Conservation (phyloP, 2,113 vertebrate species). For the Lampris megalopsis region DNA sequence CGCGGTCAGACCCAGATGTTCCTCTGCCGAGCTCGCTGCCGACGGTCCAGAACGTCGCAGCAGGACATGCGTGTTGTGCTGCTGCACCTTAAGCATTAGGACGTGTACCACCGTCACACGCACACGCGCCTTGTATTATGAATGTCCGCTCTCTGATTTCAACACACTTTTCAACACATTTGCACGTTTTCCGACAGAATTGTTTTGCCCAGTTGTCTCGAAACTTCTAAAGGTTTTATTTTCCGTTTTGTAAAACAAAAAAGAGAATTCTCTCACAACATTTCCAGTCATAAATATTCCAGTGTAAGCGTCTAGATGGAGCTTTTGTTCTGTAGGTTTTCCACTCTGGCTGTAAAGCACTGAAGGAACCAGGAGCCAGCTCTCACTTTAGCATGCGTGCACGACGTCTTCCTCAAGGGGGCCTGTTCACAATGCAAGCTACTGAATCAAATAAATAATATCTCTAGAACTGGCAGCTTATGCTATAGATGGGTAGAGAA, state of each 20-base stretch:
- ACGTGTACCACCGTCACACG: neutral
- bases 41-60: too few relatives aligned
- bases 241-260: constrained; percentile 44
- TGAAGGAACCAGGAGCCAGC: too few relatives aligned
- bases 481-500: constrained; percentile 47
- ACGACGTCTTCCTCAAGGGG: neutral
- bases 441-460: constrained; percentile 64
- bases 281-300: neutral
- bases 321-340: too few relatives aligned
- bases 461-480: constrained; percentile 59
- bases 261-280: neutral
- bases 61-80: too few relatives aligned
- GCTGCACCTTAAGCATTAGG: too few relatives aligned
- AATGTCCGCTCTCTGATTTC: neutral
- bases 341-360: too few relatives aligned
- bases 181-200: neutral
- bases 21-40: too few relatives aligned
- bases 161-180: neutral
- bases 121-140: neutral
- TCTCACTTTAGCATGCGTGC: neutral
- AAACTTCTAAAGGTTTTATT: constrained; percentile 33
- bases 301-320: too few relatives aligned
- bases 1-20: too few relatives aligned
- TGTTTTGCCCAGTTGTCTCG: neutral
- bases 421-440: constrained; percentile 28